Conservation (phyloP, 2,113 vertebrate genomes). For the Monopterus albus region DNA sequence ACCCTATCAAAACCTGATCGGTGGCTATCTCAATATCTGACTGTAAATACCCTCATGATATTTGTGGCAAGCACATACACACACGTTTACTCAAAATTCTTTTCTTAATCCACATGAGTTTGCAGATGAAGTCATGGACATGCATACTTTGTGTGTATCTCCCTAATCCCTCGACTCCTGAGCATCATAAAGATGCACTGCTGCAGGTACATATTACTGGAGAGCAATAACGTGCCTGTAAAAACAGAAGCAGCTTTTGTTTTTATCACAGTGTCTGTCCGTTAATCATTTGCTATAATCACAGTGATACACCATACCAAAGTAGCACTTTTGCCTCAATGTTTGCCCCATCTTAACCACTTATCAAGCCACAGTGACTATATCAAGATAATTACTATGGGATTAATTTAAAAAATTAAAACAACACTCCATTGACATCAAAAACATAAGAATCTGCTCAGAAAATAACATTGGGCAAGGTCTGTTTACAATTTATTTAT, state of each 20-base stretch:
- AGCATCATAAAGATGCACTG: background rate
- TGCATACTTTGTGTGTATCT: too few species aligned
- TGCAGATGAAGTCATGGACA: background rate
- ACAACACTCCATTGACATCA: background rate
- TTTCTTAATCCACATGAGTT: background rate
- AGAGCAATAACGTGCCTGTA: background rate
- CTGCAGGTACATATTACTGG: background rate
- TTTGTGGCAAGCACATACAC: constrained; percentile 30
- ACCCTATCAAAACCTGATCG: background rate
- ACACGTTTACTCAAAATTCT: background rate
- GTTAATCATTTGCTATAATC: constrained; percentile 14
- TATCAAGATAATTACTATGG: background rate
- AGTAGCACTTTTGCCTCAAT: background rate
- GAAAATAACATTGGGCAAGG: background rate
- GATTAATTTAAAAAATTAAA: too few species aligned
- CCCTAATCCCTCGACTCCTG: background rate
- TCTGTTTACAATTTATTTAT: background rate
- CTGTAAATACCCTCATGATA: constrained; percentile 31
- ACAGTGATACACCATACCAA: background rate
- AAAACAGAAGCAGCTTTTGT: constrained; percentile 1
- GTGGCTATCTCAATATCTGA: constrained; percentile 22
- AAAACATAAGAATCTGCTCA: background rate
- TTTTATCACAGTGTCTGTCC: constrained; percentile 18
- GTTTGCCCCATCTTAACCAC: background rate
- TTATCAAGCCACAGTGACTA: background rate